Percentiles rank a stretch among this genome's conserved stretches.
Evolutionary conservation across 2,797 vertebrate genomes (phyloP).

Genomic region (Sebastes goodei): DNA sequence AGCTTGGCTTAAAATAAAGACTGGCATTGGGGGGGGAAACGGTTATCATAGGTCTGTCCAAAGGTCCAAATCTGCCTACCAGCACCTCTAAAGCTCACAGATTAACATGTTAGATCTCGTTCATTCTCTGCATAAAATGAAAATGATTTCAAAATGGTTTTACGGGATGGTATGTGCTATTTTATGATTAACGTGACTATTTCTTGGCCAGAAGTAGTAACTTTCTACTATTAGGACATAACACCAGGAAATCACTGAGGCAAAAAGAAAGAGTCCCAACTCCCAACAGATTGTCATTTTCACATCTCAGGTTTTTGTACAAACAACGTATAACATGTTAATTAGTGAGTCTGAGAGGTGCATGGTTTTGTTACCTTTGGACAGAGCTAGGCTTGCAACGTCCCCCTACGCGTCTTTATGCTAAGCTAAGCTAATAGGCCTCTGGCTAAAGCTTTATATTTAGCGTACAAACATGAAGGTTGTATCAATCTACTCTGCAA

Average conservation of each 20-base stretch:
- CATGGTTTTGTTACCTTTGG: background rate
- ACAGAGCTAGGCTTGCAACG: background rate
- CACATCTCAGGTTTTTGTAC: background rate
- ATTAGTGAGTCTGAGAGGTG: background rate
- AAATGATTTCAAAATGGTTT: too few relatives aligned
- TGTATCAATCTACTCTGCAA: background rate
- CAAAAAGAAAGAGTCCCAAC: background rate
- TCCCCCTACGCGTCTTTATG: background rate
- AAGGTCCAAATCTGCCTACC: background rate
- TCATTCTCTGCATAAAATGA: background rate
- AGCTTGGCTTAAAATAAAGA: background rate
- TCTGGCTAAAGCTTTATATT: background rate
- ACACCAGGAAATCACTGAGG: background rate
- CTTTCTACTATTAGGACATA: background rate
- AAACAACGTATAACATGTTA: background rate
- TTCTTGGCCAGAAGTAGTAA: background rate
- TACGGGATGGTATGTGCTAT: background rate
- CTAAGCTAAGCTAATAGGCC: background rate
- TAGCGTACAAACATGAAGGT: background rate
- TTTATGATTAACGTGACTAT: background rate
- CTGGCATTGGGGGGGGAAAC: background rate
- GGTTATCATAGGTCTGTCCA: background rate
- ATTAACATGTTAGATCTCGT: background rate
- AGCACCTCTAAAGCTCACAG: background rate
- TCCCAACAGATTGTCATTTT: background rate